These are phyloP conservation scores for Sebastes matsubarae DNA, from an alignment of 2,797 vertebrate genomes.

Conservation along the genomic window DNA sequence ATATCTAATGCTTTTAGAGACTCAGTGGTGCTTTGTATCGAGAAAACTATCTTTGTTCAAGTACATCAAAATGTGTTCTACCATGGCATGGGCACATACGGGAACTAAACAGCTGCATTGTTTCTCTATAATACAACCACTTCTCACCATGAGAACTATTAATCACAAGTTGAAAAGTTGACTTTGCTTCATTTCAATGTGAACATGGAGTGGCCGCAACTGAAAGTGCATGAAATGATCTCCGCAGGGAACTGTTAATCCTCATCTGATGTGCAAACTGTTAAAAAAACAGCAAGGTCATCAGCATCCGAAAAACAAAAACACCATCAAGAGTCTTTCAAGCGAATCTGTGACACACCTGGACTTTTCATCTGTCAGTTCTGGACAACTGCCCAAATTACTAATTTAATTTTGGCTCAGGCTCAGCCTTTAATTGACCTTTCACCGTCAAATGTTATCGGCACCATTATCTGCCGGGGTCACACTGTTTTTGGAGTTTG, in stretches of 20 bases:
- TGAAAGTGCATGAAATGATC: neutral
- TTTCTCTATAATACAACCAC: neutral
- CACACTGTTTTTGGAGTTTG: neutral
- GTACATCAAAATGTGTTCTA: neutral
- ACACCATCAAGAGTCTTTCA: neutral
- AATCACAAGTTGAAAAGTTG: neutral
- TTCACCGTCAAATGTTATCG: neutral
- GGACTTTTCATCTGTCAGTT: slow-evolving; percentile 6
- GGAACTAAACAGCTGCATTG: neutral
- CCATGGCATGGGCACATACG: neutral
- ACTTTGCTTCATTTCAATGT: neutral
- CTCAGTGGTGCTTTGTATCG: neutral
- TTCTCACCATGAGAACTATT: neutral
- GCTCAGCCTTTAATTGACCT: neutral
- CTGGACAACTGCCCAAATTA: neutral
- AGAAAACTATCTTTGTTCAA: neutral
- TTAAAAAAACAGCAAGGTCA: neutral
- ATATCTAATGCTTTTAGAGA: neutral
- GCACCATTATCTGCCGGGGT: neutral
- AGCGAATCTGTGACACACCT: neutral
- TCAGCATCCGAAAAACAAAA: neutral
- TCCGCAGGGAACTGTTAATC: slow-evolving; percentile 1
- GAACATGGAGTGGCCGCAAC: neutral
- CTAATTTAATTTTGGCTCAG: neutral
- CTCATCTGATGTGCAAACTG: neutral